phyloP scores from a whole-genome alignment of 2,888 invertebrate species.

The Balanococcus diminutus region DNA sequence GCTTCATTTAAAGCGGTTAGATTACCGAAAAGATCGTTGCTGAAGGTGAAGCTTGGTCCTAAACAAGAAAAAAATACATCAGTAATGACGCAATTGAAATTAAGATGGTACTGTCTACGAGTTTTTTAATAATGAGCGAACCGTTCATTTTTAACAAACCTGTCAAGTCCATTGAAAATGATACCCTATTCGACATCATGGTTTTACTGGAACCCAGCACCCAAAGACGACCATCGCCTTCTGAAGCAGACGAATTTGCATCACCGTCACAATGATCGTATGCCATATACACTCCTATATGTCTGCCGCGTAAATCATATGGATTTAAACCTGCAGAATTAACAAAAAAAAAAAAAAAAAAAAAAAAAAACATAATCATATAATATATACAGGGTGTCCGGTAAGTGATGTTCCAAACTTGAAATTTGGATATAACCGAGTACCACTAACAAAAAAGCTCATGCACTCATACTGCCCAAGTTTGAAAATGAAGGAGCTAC shows the following conservation, averaged over 20 bases:
- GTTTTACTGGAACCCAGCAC: constrained; percentile 70
- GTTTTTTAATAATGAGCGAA: too few relatives aligned
- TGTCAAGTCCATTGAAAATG: constrained; percentile 68
- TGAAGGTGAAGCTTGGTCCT: constrained; percentile 68
- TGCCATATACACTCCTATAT: constrained; percentile 63
- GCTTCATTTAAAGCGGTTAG: constrained; percentile 68
- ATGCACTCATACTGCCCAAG: too few relatives aligned
- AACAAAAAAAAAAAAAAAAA: too few relatives aligned
- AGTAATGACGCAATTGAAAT: not conserved
- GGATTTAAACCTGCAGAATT: constrained; percentile 63
- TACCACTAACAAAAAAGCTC: too few relatives aligned
- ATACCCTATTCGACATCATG: constrained; percentile 69
- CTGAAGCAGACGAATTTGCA: constrained; percentile 67
- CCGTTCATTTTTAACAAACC: constrained; percentile 60
- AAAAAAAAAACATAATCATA: too few relatives aligned
- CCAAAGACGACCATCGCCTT: constrained; percentile 63
- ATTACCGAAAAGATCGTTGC: constrained; percentile 72
- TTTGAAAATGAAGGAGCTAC: too few relatives aligned
- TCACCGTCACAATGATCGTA: constrained; percentile 58
- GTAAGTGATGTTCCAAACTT: too few relatives aligned
- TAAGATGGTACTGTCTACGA: too few relatives aligned
- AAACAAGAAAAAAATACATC: not conserved
- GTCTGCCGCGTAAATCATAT: constrained; percentile 62
- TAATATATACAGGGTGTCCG: too few relatives aligned
- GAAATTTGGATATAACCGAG: too few relatives aligned